These are phyloP conservation scores for Seira ritae DNA, from an alignment of 2,888 invertebrate species.

Conservation along the genomic window DNA sequence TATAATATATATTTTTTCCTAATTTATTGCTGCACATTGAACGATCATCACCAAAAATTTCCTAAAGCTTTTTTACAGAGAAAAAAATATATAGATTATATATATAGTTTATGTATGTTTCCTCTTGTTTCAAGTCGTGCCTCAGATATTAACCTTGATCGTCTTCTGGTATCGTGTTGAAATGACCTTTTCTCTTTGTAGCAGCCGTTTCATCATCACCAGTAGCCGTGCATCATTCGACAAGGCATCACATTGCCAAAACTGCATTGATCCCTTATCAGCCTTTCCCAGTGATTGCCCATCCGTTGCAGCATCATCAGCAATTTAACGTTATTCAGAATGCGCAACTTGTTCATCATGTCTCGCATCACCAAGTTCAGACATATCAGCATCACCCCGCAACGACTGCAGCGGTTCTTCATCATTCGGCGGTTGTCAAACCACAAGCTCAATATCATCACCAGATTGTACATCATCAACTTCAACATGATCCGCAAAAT, in stretches of 20 bases:
- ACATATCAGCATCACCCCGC: conserved; percentile 21
- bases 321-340: conserved; percentile 49
- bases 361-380: conserved; percentile 44
- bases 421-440: conserved; percentile 32
- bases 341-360: conserved; percentile 47
- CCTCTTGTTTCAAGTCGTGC: conserved; percentile 40
- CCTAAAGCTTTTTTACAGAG: not conserved
- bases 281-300: conserved; percentile 44
- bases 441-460: conserved; percentile 61
- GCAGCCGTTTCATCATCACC: conserved; percentile 39
- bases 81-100: too few species aligned
- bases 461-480: conserved; percentile 50
- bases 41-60: not conserved
- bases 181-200: conserved; percentile 51
- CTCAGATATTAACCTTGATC: conserved; percentile 55
- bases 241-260: conserved; percentile 48
- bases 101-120: not conserved
- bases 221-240: conserved; percentile 15
- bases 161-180: conserved; percentile 39
- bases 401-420: conserved; percentile 17
- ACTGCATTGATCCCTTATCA: conserved; percentile 55
- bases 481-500: not conserved
- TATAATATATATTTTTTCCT: not conserved
- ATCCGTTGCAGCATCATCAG: conserved; percentile 12
- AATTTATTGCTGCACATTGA: conserved; percentile 8